A percentile compares a stretch with the other conserved stretches of the same genome.
These are phyloP conservation scores for Mandrillus leucophaeus DNA, from an alignment of 2,113 vertebrate genomes.

Conservation along the genomic window DNA sequence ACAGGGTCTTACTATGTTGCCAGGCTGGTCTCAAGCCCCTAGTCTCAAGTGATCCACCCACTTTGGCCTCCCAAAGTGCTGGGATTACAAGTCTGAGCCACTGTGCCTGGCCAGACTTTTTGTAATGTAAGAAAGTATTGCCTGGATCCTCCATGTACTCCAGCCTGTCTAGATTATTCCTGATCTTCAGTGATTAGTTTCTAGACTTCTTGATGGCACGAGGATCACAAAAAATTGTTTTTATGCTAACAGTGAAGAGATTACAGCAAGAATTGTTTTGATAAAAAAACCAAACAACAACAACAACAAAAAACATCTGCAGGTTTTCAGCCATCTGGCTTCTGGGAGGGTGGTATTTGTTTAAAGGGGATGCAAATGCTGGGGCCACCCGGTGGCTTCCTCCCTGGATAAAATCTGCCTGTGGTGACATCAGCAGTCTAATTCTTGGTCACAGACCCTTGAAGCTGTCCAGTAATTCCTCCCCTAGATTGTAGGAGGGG, in stretches of 20 bases:
- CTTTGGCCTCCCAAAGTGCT: too few relatives aligned
- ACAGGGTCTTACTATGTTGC: too few relatives aligned
- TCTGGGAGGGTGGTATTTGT: neutral
- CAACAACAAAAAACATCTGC: neutral
- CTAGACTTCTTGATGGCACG: neutral
- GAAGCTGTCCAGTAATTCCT: neutral
- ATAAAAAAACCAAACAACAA: neutral
- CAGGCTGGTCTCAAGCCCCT: too few relatives aligned
- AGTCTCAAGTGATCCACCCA: too few relatives aligned
- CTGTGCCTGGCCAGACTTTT: too few relatives aligned
- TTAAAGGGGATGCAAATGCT: neutral
- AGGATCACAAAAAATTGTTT: neutral
- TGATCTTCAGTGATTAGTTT: neutral
- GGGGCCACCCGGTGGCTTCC: neutral
- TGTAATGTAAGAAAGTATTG: neutral
- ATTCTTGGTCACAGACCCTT: rapidly evolving
- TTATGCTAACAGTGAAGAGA: neutral
- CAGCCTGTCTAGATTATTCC: neutral
- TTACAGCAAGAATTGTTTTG: neutral
- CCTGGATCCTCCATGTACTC: too few relatives aligned
- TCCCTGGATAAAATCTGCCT: neutral
- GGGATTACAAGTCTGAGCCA: too few relatives aligned
- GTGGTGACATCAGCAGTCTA: neutral
- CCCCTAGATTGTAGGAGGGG: neutral
- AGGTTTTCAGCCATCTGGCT: neutral